phyloP scores from a whole-genome alignment of 2,113 vertebrate species.

The Neofelis nebulosa region DNA sequence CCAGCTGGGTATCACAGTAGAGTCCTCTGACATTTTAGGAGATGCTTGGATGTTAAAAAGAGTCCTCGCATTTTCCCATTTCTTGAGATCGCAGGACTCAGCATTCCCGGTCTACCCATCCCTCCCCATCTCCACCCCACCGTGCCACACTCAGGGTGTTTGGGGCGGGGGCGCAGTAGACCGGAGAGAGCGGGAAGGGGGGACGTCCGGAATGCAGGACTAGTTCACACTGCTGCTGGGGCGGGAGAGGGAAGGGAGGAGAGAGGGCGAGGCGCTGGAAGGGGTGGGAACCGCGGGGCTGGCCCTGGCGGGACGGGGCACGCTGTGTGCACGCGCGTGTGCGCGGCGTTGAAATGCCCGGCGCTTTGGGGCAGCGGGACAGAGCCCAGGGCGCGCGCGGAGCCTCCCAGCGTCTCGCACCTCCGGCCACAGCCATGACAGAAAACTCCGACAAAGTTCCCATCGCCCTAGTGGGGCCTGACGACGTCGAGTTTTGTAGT shows the following conservation, averaged over 20 bases:
- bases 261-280: constrained; percentile 34
- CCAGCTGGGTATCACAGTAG: background rate
- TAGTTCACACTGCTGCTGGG: background rate
- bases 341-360: background rate
- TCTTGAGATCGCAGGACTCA: background rate
- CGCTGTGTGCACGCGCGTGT: background rate
- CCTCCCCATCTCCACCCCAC: background rate
- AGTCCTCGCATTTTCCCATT: background rate
- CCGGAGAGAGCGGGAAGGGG: background rate
- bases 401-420: background rate
- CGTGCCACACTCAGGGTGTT: background rate
- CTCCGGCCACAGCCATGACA: constrained; percentile 81
- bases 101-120: background rate
- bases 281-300: constrained; percentile 64
- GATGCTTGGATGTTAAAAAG: no score
- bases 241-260: constrained; percentile 31
- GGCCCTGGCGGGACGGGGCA: background rate
- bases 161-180: background rate
- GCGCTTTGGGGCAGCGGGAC: background rate
- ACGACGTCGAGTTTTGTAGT: constrained; percentile 85
- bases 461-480: constrained; percentile 85
- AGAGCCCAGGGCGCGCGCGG: background rate
- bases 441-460: constrained; percentile 87
- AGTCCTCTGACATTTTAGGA: background rate
- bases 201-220: background rate